phyloP scores from a whole-genome alignment of 2,113 vertebrate genomes.

The Cyanoderma ruficeps region DNA sequence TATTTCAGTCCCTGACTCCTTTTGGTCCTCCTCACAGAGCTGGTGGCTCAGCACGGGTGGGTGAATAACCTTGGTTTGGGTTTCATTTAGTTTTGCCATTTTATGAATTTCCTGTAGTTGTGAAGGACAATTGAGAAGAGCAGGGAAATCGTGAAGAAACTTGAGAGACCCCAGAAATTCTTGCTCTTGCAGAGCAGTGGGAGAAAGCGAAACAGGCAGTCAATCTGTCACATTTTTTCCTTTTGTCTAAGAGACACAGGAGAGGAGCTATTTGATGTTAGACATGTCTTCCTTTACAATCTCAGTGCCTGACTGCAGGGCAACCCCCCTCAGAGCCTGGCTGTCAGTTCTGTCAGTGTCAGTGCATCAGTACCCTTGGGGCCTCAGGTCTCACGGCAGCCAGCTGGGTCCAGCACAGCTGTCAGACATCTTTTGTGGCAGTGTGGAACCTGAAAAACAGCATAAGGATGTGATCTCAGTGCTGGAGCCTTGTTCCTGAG shows the following conservation, averaged over 20 bases:
- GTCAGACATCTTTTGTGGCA: neutral
- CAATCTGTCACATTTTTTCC: neutral
- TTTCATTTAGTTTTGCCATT: neutral
- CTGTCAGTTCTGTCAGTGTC: neutral
- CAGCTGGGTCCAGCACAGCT: neutral
- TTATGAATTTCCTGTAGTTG: neutral
- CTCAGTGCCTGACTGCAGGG: neutral
- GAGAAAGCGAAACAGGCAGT: neutral
- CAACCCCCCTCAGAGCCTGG: neutral
- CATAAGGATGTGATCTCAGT: neutral
- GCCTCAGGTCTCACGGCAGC: neutral
- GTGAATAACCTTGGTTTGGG: neutral
- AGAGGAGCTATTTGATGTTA: neutral
- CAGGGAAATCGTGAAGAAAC: neutral
- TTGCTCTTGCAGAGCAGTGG: neutral
- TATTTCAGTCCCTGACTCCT: neutral
- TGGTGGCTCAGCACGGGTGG: neutral
- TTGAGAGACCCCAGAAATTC: neutral
- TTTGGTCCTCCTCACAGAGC: neutral
- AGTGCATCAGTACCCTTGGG: neutral
- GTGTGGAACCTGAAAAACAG: neutral
- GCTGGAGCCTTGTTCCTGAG: neutral
- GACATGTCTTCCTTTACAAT: neutral
- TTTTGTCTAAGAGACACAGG: neutral
- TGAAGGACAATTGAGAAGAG: neutral